Evolutionary conservation across 2,888 invertebrate genomes (phyloP).

Genomic region (Polydrusus tereticollis): DNA sequence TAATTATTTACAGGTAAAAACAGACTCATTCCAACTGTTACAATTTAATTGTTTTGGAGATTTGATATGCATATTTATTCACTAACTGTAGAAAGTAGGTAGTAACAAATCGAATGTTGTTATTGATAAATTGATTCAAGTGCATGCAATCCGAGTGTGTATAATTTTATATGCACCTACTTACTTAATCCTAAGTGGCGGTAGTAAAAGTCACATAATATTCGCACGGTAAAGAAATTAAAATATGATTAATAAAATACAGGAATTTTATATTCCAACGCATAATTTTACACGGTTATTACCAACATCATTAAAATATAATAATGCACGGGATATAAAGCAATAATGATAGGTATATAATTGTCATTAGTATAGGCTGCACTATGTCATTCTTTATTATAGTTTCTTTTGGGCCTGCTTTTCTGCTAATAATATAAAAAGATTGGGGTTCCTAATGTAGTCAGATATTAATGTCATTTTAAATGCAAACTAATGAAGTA

Average conservation of each 20-base stretch:
- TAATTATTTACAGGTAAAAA: constrained; percentile 8
- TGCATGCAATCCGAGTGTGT: background rate
- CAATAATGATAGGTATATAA: no score
- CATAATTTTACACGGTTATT: no score
- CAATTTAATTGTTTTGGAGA: background rate
- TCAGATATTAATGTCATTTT: no score
- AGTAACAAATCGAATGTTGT: background rate
- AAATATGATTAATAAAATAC: background rate
- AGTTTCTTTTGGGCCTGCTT: no score
- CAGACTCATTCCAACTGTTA: constrained; percentile 3
- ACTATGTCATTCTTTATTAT: no score
- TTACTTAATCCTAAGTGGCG: background rate
- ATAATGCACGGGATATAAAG: no score
- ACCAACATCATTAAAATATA: no score
- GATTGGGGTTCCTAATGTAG: no score
- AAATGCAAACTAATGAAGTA: no score
- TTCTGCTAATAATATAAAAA: no score
- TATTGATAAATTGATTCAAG: constrained; percentile 6
- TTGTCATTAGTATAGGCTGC: no score
- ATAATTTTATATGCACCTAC: background rate
- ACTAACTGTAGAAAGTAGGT: constrained; percentile 1
- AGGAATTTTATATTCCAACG: no score
- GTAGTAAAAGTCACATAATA: background rate
- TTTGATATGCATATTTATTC: constrained; percentile 3
- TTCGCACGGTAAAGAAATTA: background rate